Percentiles rank a stretch among this genome's conserved stretches.
Conservation (phyloP, 2,888 invertebrate species). For the Torymus auratus region DNA sequence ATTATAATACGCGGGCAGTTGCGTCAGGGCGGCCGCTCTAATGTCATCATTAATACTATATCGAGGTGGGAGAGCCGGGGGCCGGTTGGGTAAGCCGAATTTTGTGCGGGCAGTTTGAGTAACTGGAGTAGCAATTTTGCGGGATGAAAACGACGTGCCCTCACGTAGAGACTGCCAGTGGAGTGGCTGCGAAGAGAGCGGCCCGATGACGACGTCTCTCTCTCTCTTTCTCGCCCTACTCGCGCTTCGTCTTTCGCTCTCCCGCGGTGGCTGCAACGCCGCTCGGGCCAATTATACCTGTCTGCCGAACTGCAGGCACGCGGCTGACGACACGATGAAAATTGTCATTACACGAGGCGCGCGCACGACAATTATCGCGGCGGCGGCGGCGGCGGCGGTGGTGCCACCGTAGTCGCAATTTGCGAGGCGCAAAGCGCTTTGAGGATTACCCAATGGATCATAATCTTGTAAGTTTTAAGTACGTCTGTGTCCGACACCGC, state of each 20-base stretch:
- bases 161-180: constrained; percentile 42
- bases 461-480: constrained; percentile 75
- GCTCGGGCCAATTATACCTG: constrained; percentile 66
- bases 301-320: constrained; percentile 56
- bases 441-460: constrained; percentile 75
- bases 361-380: constrained; percentile 75
- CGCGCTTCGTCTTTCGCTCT: not conserved
- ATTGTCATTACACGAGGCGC: constrained; percentile 74
- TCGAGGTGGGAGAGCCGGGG: constrained; percentile 10
- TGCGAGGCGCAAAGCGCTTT: constrained; percentile 72
- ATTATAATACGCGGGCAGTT: not conserved
- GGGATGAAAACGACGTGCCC: constrained; percentile 54
- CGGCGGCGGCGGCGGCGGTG: constrained; percentile 68
- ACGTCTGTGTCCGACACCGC: constrained; percentile 63
- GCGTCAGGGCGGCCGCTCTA: not conserved
- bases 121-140: constrained; percentile 54
- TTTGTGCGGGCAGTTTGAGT: constrained; percentile 34
- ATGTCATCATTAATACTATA: constrained; percentile 23
- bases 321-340: constrained; percentile 72
- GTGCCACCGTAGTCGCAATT: constrained; percentile 69
- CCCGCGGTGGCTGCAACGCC: constrained; percentile 67
- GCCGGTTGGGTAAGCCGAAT: constrained; percentile 34
- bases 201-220: not conserved
- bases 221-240: constrained; percentile 62
- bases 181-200: constrained; percentile 30